Base-by-base conservation (phyloP, 2,888 invertebrate genomes). In the Acronicta leporina region DNA sequence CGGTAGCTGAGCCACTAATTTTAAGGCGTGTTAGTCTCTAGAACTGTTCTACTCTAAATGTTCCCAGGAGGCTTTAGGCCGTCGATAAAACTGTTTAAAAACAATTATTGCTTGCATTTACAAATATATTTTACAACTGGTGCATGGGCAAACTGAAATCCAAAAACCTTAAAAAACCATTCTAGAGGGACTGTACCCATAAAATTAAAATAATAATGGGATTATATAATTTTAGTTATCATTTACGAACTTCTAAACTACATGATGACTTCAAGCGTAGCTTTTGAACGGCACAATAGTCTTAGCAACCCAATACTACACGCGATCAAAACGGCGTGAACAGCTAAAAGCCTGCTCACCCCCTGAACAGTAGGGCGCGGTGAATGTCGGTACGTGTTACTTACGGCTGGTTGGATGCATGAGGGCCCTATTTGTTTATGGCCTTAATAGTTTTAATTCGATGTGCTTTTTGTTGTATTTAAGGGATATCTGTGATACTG, bases 301-400 rank as follows among this genome's bases (percentile, higher is more conserved):
- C 53, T 59, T 46, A 57, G 74, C 50, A 81, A 80, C 65, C 52
- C 55, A 71, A 83, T 73, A 73, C 77, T 50, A 68, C 64, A 51
- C 59, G 63, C 62, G 67, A 51, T 77, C 68, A 77, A 78, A 79
- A 73, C 67, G 60, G 77, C 82, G 75, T 81, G 68, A 83, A 77
- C 61, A 30, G 69, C 71, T 63, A 69, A 73, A 73, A 65, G 60
- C 52, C 58, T 58, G 46, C 62, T 38, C 65, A 52, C 61, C 63
- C 72, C 55, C 11, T 38, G 38, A 16, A 33, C 56, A 14, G 45
- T 55, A 47, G 65, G 66, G 67, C 53, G 61, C 63, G 48, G 57
- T 58, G 67, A 20, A 75, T 64, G 78, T 82, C 85, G 47, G 73
- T 57, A 59, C 48, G 49, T 16, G 61, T 84, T 84, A 79, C 57